Base-by-base conservation (phyloP, 92 coral and sea anemone species). In the Porites rus region DNA sequence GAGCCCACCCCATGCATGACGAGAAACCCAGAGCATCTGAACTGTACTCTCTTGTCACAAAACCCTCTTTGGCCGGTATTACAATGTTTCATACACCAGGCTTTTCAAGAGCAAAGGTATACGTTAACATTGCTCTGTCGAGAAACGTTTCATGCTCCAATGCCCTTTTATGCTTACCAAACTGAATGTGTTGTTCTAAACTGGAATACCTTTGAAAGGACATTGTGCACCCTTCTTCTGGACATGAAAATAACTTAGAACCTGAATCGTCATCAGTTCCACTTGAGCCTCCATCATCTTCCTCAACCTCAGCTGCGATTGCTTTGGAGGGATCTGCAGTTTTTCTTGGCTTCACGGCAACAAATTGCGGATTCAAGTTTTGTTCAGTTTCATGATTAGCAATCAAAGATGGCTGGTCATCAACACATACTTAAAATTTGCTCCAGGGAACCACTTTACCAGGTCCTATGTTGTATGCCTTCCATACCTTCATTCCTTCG, bases 171-270 rank as follows among this genome's bases (percentile, higher is more conserved):
- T 87, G 90, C 81, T 87, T 93, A 46, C 89, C 92, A 80, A 76
- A 78, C 68, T 93, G 93, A 61, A 87, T 80, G 65, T 93, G 93
- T 63, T 80, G 69, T 65, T 65, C 69, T 14, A 24, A 65, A 65
- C 69, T 65, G 69, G 69, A 65, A 82, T 79, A 85, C 52, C 89
- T 79, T 82, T 78, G 91, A 81, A 82, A 90, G 50, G 87, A 74
- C 76, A 84, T 87, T 22, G 75, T 73, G 73, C 96, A 93, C 79
- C 96, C 92, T 84, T 93, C 90, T 86, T 90, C 96, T 12, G 93
- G 93, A 71, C 93, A 93, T 75, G 85, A 76, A 75, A 90, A 87
- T 38, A 38, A 38, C 46, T 38, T 38, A 38, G 46, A 38, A 38
- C 46, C 46, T 38, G 46, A 38, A 38, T 4, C 46, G 69, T 24